Base-by-base conservation (phyloP, 2,888 invertebrate species). In the Parnassius smintheus region DNA sequence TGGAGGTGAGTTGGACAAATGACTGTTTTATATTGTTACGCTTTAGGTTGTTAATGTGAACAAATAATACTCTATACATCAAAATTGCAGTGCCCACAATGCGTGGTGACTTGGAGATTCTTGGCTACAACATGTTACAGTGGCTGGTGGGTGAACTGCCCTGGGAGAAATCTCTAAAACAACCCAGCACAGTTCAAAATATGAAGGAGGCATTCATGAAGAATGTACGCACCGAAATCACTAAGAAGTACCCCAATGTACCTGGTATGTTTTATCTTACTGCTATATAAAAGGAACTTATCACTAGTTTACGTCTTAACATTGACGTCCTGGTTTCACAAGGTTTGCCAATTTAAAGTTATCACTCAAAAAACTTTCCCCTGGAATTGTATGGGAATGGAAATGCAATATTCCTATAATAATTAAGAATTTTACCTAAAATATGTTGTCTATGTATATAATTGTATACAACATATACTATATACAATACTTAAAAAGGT, bases 41-140 rank as follows among this genome's bases (percentile, higher is more conserved):
- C 35, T 35, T 7, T 44, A 44, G 11, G 11, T 44, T 44, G 44
- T 44, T 44, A 44, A 9, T 10, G 2, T 11, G 11, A 44, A 44
- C 9, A 35, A 35, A 35, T 25, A 2, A 25, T 25, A 35, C 13
- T 9, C 12, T 9, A 45, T 44, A 25, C 9, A 41, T 50, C 22
- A 44, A 44, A 44, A 13, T 66, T 70, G 1, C 83, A 92, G 95
- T 95, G 55, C 91, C 96, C 45, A 97, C 97, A 12, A 95, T 96
- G 94, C 93, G 99, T 53, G 97, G 98, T 0, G 99, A 99, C 85
- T 88, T 99, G 18, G 99, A 99, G 91, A 97, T 98, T 70, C 92
- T 99, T 4, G 97, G 95, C 1, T 99, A 97, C 83, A 99, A 99
- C 86, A 92, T 99, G 80, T 93, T 99, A 51, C 96, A 98, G 76